Conservation (phyloP, 1,140 invertebrate genomes). For the Drosophila quadrilineata region DNA sequence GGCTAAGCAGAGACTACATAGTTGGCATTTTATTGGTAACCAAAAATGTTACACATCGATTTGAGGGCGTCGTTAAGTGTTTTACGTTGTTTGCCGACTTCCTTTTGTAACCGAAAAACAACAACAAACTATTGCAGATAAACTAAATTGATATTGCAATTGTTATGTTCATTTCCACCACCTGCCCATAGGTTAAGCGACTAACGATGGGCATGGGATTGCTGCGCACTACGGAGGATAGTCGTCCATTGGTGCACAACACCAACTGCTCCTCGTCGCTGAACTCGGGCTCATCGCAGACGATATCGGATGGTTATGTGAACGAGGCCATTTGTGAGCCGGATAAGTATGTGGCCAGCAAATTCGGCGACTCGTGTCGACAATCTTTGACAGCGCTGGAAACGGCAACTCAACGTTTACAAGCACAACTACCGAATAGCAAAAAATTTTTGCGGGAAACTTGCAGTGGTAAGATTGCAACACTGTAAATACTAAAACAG, state of each 20-base stretch:
- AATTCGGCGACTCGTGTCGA: constrained; percentile 80
- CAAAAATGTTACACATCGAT: constrained; percentile 76
- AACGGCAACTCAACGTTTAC: constrained; percentile 60
- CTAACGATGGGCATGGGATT: constrained; percentile 80
- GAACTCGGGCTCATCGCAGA: constrained; percentile 82
- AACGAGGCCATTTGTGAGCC: constrained; percentile 87
- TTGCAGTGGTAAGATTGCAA: constrained; percentile 76
- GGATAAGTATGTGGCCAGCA: constrained; percentile 82
- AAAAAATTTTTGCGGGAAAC: constrained; percentile 79
- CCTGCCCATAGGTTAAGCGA: constrained; percentile 69
- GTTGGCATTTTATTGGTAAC: constrained; percentile 75
- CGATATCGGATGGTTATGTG: constrained; percentile 88
- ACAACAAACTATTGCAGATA: constrained; percentile 16
- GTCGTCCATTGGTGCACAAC: constrained; percentile 84
- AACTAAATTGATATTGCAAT: constrained; percentile 33
- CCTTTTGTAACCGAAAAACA: constrained; percentile 26
- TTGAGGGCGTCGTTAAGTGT: constrained; percentile 55
- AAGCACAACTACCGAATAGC: constrained; percentile 60
- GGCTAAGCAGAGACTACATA: constrained; percentile 15
- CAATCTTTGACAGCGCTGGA: constrained; percentile 78
- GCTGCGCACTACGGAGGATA: constrained; percentile 82
- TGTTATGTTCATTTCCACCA: neutral
- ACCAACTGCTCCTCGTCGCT: constrained; percentile 82
- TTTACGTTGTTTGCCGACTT: constrained; percentile 62
- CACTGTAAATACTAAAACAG: no score